Evolutionary conservation across 2,888 invertebrate genomes (phyloP), one percentile per base, ranked within the genome.

Genomic region (Galeruca laticollis): DNA sequence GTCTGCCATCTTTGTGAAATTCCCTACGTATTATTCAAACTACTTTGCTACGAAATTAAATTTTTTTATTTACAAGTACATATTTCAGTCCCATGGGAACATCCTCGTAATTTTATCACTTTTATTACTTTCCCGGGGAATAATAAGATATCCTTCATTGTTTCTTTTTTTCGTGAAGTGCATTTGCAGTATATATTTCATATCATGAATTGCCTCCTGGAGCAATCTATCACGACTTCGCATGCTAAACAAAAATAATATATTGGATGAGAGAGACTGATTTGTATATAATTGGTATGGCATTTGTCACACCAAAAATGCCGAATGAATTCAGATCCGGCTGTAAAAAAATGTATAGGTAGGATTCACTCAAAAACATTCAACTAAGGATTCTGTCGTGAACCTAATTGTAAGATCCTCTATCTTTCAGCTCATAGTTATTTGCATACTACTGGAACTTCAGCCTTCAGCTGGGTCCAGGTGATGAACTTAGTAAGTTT

Each of bases 191-290:
- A 75, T 78, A 75, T 77, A 76, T 78, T 80, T 78, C 77, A 81
- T 81, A 79, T 80, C 76, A 75, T 75, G 75, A 76, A 77, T 76
- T 77, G 73, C 75, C 75, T 78, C 76, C 72, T 49, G 71, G 68
- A 78, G 77, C 79, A 78, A 76, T 81, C 77, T 77, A 81, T 81
- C 81, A 81, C 77, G 74, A 75, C 75, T 75, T 78, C 75, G 81
- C 79, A 76, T 77, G 77, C 80, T 78, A 80, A 80, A 80, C 79
- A 72, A 64, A 70, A 72, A 73, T 80, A 81, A 81, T 81, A 80
- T 82, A 81, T 20, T 8, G 15, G 18, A 0, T 18, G n/a, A 18
- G 5, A 0, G 2, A 26, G 6, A 1, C n/a, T n/a, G 6, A 26
- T 26, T 26, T 26, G 3, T 1, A 26, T 26, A 26, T 26, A 26